Percentiles rank a stretch among this genome's conserved stretches.
Evolutionary conservation across 35 echinoderm and acorn worm genomes (phyloP).

Genomic region (Ophiothrix spiculata): DNA sequence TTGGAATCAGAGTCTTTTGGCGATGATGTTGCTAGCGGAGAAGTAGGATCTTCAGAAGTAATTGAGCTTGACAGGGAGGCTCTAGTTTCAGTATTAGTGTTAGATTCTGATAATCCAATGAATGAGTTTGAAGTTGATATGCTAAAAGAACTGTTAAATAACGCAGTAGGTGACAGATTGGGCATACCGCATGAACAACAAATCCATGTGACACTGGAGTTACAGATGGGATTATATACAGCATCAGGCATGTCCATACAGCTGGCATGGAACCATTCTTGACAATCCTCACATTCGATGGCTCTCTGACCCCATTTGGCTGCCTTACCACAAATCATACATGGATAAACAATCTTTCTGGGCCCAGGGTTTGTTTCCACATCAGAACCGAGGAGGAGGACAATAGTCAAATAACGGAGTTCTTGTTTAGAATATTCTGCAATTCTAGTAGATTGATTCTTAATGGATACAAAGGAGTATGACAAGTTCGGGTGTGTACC

Average conservation of each 20-base stretch:
- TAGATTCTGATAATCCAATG: slow-evolving; percentile 8
- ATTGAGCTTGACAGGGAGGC: no score
- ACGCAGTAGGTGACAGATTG: slow-evolving; percentile 23
- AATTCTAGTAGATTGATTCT: not conserved
- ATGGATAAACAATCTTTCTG: slow-evolving; percentile 31
- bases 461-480: slow-evolving; percentile 18
- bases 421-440: not conserved
- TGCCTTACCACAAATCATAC: slow-evolving; percentile 39
- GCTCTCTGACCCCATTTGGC: slow-evolving; percentile 46
- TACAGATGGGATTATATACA: slow-evolving; percentile 20
- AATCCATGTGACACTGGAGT: slow-evolving; percentile 36
- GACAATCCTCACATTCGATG: slow-evolving; percentile 34
- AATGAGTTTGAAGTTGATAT: slow-evolving; percentile 41
- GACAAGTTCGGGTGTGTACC: slow-evolving; percentile 33
- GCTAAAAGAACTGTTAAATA: slow-evolving; percentile 20
- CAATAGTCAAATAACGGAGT: slow-evolving; percentile 7
- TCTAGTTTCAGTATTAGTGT: no score
- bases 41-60: no score
- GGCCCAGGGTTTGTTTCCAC: slow-evolving; percentile 36
- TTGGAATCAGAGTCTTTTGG: no score
- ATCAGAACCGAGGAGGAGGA: slow-evolving; percentile 33
- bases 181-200: slow-evolving; percentile 36
- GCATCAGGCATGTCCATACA: slow-evolving; percentile 31
- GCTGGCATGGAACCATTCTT: slow-evolving; percentile 35
- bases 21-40: no score